Percentiles rank a stretch among this genome's conserved stretches.
phyloP scores from a whole-genome alignment of 2,888 invertebrate species.

The Tipula confusa region DNA sequence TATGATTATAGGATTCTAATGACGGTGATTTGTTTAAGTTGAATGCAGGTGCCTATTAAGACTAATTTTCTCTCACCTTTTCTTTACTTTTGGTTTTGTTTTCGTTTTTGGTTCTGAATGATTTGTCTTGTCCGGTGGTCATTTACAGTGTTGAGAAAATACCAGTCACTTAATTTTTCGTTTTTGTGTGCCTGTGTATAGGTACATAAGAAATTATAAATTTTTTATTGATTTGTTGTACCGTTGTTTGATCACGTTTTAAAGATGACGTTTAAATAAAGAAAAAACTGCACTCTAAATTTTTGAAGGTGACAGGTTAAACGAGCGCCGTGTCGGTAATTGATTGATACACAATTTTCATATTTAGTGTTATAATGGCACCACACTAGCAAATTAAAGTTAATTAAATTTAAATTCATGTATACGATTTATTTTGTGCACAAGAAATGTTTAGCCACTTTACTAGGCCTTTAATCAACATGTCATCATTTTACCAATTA shows the following conservation, averaged over 20 bases:
- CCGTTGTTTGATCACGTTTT: background rate
- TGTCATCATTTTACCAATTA: background rate
- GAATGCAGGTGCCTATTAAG: conserved; percentile 25
- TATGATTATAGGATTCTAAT: background rate
- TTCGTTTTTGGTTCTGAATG: background rate
- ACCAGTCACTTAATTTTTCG: background rate
- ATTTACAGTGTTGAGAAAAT: background rate
- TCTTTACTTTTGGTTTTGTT: background rate
- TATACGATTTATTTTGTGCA: no score
- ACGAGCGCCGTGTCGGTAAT: no score
- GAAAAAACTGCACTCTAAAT: no score
- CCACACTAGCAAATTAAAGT: no score
- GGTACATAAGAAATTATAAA: background rate
- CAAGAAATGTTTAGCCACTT: background rate
- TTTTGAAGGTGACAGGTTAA: background rate
- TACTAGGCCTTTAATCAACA: background rate
- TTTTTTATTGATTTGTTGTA: background rate
- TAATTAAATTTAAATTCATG: no score
- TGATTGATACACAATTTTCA: background rate
- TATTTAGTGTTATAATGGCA: background rate
- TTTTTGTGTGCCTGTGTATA: background rate
- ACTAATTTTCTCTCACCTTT: conserved; percentile 25
- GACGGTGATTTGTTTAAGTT: conserved; percentile 25
- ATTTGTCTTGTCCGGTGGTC: background rate
- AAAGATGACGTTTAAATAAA: no score